Base-by-base conservation (phyloP, 1,140 invertebrate species). In the Achatina immaculata region DNA sequence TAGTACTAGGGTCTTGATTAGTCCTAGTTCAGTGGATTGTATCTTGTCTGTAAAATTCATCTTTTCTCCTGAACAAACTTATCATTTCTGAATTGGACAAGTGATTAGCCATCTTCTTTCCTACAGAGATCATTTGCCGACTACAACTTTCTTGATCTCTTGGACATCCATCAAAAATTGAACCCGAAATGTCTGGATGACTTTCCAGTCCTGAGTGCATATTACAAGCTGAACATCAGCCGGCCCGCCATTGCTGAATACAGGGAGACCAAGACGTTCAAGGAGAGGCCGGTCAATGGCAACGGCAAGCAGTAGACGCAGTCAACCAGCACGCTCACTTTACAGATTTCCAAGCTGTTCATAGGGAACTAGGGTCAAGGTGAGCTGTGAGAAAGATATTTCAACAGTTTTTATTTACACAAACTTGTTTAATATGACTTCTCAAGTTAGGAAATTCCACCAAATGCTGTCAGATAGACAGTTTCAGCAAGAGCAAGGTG, bases 131-230 rank as follows among this genome's bases (percentile, higher is more conserved):
- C 90, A 0, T 92, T 90, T 84, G 90, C 91, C 7, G 93, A 93
- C 81, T 93, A 93, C 83, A 84, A 91, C 42, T 78, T 92, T n/a
- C 93, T 93, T 86, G 93, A 93, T 76, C 81, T 91, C 9, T 81
- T 93, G 36, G 92, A 93, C 85, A 88, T 91, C 40, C 89, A 91
- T 45, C 76, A 83, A n/a, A 73, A 89, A 16, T 83, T 93, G 19
- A 85, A 88, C 40, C 88, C 92, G 19, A 85, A 83, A 28, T 90
- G 88, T 79, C 83, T 93, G 38, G 90, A 91, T 51, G 76, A 84
- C 1, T 91, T 89, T 65, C 86, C 88, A 28, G 91, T 90, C 73
- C 85, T 93, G 43, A 88, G 90, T 43, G 90, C 89, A 31, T 93
- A 88, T 82, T 74, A 89, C 42, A 78, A 86, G 16, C 85, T 90